Percentiles rank a stretch among this genome's conserved stretches.
Evolutionary conservation across 2,797 vertebrate genomes (phyloP).

Genomic region (Brachymystax lenok): DNA sequence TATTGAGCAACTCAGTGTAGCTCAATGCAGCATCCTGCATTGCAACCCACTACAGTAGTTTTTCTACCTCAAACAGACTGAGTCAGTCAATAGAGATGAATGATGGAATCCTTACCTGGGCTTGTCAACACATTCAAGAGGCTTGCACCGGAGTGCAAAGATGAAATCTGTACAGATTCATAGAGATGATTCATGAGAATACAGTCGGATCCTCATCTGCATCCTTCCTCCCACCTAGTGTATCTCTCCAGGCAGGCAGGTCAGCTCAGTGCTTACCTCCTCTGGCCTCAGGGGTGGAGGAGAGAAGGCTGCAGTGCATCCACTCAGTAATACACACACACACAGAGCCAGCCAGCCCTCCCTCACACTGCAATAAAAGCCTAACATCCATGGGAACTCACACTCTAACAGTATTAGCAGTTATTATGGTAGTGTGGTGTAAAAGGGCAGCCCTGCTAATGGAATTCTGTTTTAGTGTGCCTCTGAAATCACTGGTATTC

Average conservation of each 20-base stretch:
- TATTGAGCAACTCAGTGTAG: no score
- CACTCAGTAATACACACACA: neutral
- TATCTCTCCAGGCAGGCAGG: slow-evolving; percentile 34
- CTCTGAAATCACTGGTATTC: neutral
- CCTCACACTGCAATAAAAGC: slow-evolving; percentile 29
- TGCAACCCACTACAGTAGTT: no score
- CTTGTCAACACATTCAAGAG: slow-evolving; percentile 1
- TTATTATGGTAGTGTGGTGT: neutral
- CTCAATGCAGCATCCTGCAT: no score
- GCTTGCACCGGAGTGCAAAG: neutral
- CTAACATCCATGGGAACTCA: neutral
- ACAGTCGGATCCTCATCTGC: neutral
- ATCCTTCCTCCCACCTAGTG: slow-evolving; percentile 6
- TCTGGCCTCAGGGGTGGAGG: slow-evolving; percentile 32
- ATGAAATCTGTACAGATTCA: neutral
- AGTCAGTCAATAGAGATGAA: slow-evolving; percentile 9
- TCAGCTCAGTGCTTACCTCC: slow-evolving; percentile 28
- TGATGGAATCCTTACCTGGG: slow-evolving; percentile 5
- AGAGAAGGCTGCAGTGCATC: neutral
- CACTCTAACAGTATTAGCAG: neutral
- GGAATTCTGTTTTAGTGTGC: neutral
- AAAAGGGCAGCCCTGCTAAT: neutral
- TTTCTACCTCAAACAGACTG: slow-evolving; percentile 1
- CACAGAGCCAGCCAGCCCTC: slow-evolving; percentile 10
- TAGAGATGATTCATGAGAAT: neutral